Percentiles rank a stretch among this genome's conserved stretches.
Conservation (phyloP, 2,113 vertebrate genomes). For the Parus major region DNA sequence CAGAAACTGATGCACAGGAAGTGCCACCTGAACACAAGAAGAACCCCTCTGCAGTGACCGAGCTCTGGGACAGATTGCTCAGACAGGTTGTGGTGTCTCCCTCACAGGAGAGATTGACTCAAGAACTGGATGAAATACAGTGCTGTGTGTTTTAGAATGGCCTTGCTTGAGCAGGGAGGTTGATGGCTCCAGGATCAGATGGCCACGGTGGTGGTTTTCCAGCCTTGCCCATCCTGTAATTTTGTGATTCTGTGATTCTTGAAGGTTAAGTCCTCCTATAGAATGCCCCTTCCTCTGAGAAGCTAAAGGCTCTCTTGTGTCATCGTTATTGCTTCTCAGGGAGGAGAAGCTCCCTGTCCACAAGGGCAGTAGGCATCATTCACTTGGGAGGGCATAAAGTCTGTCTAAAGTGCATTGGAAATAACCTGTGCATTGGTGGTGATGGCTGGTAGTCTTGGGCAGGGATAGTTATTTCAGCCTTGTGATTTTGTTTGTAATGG, state of each 20-base stretch:
- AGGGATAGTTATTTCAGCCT: background rate
- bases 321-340: background rate
- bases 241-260: background rate
- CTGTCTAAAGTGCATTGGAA: background rate
- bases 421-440: background rate
- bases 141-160: background rate
- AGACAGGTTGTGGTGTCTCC: background rate
- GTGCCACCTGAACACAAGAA: background rate
- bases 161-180: background rate
- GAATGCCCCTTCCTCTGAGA: background rate
- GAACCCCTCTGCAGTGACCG: background rate
- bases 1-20: background rate
- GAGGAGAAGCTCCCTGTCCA: background rate
- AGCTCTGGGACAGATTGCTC: background rate
- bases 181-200: background rate
- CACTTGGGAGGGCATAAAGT: background rate
- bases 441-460: background rate
- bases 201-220: background rate
- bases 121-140: background rate
- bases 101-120: background rate
- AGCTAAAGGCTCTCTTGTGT: background rate
- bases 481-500: background rate
- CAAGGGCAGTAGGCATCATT: background rate
- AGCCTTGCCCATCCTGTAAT: background rate
- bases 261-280: background rate